Conservation (phyloP, 2,888 invertebrate genomes). For the Sicus ferrugineus region DNA sequence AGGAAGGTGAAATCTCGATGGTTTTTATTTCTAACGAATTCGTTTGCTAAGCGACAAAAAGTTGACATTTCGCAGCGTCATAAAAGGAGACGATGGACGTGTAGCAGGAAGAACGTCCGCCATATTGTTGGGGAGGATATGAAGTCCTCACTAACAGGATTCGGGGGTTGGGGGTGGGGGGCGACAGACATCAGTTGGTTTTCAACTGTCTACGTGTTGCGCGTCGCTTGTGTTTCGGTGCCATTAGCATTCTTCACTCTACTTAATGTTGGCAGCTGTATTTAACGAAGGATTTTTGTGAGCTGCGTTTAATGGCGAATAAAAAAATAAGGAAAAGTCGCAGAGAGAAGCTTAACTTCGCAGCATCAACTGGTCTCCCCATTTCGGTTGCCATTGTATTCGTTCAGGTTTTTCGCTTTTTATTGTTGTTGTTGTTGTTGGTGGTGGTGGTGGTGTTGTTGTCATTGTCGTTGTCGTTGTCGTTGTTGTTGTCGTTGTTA, state of each 20-base stretch:
- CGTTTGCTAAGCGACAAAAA: constrained; percentile 6
- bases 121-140: background rate
- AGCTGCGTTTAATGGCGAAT: constrained; percentile 3
- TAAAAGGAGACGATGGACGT: background rate
- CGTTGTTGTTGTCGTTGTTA: background rate
- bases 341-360: background rate
- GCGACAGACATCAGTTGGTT: background rate
- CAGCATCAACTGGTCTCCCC: too few species aligned
- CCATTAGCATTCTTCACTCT: background rate
- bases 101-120: background rate
- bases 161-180: background rate
- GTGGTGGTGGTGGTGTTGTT: background rate
- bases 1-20: constrained; percentile 33
- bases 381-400: background rate
- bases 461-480: background rate
- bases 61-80: constrained; percentile 30
- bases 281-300: background rate
- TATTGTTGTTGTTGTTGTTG: background rate
- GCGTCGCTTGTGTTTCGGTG: background rate
- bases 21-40: constrained; percentile 34
- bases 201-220: constrained; percentile 11
- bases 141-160: background rate
- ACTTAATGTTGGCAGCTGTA: background rate
- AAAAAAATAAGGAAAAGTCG: background rate
- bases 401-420: background rate